Evolutionary conservation across 2,113 vertebrate genomes (phyloP).

Genomic region (Noctilio leporinus): DNA sequence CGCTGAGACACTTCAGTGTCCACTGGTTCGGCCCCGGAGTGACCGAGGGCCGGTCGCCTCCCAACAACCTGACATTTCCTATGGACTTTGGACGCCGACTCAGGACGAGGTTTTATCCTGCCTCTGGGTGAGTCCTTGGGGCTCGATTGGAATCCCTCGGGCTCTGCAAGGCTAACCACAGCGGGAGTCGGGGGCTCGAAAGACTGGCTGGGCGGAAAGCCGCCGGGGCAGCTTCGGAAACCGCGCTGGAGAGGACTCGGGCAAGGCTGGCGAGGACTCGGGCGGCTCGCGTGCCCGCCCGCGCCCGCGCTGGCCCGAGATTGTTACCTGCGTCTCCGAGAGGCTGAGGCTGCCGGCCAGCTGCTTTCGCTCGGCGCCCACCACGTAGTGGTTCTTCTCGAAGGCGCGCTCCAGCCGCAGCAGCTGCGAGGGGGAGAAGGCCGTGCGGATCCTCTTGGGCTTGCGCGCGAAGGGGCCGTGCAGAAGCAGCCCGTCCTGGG

Average conservation of each 20-base stretch:
- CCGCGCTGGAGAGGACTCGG: background rate
- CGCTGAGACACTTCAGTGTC: background rate
- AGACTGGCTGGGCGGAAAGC: rapidly evolving
- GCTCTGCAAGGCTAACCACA: background rate
- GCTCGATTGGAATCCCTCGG: background rate
- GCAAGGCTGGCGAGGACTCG: background rate
- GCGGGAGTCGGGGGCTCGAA: background rate
- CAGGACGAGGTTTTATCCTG: background rate
- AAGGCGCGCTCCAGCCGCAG: conserved; percentile 94
- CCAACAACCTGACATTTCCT: background rate
- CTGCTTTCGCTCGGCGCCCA: conserved; percentile 96
- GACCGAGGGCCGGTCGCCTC: background rate
- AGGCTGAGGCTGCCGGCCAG: conserved; percentile 93
- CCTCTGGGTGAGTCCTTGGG: background rate
- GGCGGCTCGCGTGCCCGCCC: background rate
- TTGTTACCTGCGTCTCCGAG: conserved; percentile 92
- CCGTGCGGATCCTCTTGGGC: conserved; percentile 97
- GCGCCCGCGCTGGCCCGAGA: background rate
- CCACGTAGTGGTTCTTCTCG: conserved; percentile 98
- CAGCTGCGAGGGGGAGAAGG: conserved; percentile 96
- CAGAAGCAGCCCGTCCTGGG: conserved; percentile 93
- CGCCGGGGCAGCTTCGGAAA: background rate
- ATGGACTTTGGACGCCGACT: background rate
- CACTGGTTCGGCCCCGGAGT: background rate
- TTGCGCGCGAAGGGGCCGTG: conserved; percentile 96